Conservation (phyloP, 2,888 invertebrate species). For the Xanthostigma xanthostigma region DNA sequence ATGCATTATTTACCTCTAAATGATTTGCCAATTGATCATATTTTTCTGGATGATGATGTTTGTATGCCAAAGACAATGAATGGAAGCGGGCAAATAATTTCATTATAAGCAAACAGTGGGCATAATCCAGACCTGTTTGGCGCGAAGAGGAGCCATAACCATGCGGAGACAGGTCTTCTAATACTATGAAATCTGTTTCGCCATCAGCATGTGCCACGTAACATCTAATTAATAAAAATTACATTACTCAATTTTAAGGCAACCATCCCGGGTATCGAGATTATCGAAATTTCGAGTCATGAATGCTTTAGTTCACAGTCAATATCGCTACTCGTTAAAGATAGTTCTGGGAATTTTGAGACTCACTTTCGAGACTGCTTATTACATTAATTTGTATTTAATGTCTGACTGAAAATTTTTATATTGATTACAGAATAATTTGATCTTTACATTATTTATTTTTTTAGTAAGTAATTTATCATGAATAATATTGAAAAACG, state of each 20-base stretch:
- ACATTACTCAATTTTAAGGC: not conserved
- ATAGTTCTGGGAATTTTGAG: too few relatives aligned
- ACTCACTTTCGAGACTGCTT: too few relatives aligned
- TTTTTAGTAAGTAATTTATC: too few relatives aligned
- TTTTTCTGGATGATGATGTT: conserved; percentile 24
- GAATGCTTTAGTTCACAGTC: too few relatives aligned
- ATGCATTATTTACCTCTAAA: conserved; percentile 19
- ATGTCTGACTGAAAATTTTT: too few relatives aligned
- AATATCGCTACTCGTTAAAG: too few relatives aligned
- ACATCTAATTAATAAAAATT: conserved; percentile 15
- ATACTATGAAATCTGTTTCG: conserved; percentile 27
- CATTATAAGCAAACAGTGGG: conserved; percentile 22
- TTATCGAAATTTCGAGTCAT: too few relatives aligned
- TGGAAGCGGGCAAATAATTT: conserved; percentile 29
- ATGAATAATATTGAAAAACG: too few relatives aligned
- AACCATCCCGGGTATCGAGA: too few relatives aligned
- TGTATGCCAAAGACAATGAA: conserved; percentile 29
- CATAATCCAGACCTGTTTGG: conserved; percentile 20
- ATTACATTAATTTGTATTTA: too few relatives aligned
- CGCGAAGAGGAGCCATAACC: conserved; percentile 24
- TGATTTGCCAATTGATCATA: conserved; percentile 19
- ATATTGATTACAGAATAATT: too few relatives aligned
- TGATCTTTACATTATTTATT: too few relatives aligned
- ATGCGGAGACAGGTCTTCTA: conserved; percentile 26
- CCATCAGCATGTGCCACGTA: conserved; percentile 26